phyloP scores from a whole-genome alignment of 2,888 invertebrate genomes.

The Pristionchus arcanus region DNA sequence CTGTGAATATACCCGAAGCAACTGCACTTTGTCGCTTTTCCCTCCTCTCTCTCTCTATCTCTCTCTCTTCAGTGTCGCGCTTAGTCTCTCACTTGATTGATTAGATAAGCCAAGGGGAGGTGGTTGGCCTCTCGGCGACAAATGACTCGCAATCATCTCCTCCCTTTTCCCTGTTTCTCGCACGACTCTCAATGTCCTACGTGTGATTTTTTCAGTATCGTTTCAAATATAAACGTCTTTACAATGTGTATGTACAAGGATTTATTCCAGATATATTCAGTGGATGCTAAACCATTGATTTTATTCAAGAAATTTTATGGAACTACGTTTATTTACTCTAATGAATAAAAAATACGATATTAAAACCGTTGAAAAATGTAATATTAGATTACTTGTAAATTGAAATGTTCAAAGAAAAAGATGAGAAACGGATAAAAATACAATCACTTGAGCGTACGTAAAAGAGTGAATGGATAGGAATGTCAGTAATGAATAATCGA shows the following conservation, averaged over 20 bases:
- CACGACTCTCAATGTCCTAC: too few relatives aligned
- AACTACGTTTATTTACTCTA: neutral
- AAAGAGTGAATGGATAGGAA: too few relatives aligned
- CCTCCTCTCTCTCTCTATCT: neutral
- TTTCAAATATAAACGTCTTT: too few relatives aligned
- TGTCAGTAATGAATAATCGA: too few relatives aligned
- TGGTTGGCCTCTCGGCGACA: neutral
- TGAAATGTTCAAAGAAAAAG: neutral
- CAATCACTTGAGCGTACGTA: neutral
- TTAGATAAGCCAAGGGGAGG: neutral
- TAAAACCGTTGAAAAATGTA: neutral
- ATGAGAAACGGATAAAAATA: neutral
- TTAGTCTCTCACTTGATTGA: too few relatives aligned
- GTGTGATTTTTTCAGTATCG: too few relatives aligned
- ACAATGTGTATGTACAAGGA: too few relatives aligned
- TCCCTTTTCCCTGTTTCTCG: too few relatives aligned
- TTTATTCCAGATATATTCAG: neutral
- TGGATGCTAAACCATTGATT: neutral
- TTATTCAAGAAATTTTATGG: neutral
- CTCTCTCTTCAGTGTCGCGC: neutral
- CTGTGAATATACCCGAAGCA: too few relatives aligned
- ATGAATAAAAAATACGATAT: neutral
- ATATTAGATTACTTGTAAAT: neutral
- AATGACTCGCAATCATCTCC: neutral
- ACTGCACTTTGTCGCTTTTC: too few relatives aligned